phyloP scores from a whole-genome alignment of 2,797 vertebrate species.

The Limnodromus scolopaceus region DNA sequence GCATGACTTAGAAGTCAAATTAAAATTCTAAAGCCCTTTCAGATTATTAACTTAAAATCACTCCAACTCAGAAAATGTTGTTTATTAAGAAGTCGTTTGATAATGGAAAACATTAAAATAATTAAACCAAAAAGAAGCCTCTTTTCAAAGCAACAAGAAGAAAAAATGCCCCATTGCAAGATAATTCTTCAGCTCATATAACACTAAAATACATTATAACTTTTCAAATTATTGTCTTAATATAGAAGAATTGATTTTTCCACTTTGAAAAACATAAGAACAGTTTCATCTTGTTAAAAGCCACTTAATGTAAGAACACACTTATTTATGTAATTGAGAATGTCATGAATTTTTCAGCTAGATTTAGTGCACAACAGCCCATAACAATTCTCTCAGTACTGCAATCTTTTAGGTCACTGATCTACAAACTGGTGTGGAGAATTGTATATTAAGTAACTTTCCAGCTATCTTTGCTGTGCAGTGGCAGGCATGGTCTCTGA shows the following conservation, averaged over 20 bases:
- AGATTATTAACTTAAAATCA: not conserved
- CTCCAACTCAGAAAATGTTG: not conserved
- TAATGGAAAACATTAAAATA: not conserved
- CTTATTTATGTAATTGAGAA: constrained; percentile 26
- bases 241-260: not conserved
- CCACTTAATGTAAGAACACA: not conserved
- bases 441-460: not conserved
- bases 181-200: not conserved
- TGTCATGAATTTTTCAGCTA: constrained; percentile 37
- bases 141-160: not conserved
- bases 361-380: constrained; percentile 12
- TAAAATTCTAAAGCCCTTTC: not conserved
- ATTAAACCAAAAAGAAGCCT: not conserved
- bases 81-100: not conserved
- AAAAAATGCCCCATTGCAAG: not conserved
- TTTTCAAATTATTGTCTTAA: not conserved
- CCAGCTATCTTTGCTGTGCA: not conserved
- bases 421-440: not conserved
- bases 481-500: not conserved
- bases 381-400: not conserved
- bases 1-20: not conserved
- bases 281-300: constrained; percentile 2
- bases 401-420: constrained; percentile 29
- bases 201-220: not conserved
- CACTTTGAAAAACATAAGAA: not conserved